Conservation (phyloP, 2,113 vertebrate species). For the Pterocles orientalis region DNA sequence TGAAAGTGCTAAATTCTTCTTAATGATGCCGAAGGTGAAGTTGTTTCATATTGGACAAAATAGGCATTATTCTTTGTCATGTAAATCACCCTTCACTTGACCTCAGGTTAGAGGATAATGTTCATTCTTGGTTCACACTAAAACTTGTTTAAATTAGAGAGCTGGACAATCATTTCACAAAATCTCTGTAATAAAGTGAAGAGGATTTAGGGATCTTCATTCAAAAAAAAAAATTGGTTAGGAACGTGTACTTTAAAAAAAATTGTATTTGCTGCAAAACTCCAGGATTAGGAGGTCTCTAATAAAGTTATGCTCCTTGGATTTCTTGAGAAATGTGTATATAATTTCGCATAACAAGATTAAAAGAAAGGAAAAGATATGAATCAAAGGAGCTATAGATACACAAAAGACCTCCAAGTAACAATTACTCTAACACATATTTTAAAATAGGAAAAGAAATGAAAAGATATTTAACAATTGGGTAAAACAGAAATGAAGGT, state of each 20-base stretch:
- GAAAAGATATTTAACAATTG: slow-evolving; percentile 44
- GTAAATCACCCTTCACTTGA: slow-evolving; percentile 66
- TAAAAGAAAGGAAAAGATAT: slow-evolving; percentile 54
- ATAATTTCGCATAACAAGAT: slow-evolving; percentile 38
- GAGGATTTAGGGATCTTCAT: slow-evolving; percentile 17
- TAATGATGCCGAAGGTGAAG: slow-evolving; percentile 70
- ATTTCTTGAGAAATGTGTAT: slow-evolving; percentile 18
- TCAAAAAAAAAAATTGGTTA: background rate
- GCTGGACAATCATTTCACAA: slow-evolving; percentile 51
- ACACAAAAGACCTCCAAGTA: slow-evolving; percentile 42
- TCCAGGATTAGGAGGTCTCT: background rate
- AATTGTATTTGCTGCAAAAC: background rate
- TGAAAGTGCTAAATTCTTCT: slow-evolving; percentile 64
- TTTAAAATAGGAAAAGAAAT: slow-evolving; percentile 39
- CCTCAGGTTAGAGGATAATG: slow-evolving; percentile 60
- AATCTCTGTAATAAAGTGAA: slow-evolving; percentile 25
- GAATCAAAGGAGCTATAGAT: slow-evolving; percentile 32
- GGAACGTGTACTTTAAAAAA: background rate
- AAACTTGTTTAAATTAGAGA: slow-evolving; percentile 56
- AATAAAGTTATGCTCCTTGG: slow-evolving; percentile 17
- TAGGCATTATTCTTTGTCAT: slow-evolving; percentile 63
- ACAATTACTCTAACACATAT: slow-evolving; percentile 42
- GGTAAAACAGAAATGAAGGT: slow-evolving; percentile 36
- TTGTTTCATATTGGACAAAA: slow-evolving; percentile 66
- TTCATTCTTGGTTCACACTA: slow-evolving; percentile 49